Base-by-base conservation (phyloP, 2,797 vertebrate species). In the Enteromius fasciolatus region DNA sequence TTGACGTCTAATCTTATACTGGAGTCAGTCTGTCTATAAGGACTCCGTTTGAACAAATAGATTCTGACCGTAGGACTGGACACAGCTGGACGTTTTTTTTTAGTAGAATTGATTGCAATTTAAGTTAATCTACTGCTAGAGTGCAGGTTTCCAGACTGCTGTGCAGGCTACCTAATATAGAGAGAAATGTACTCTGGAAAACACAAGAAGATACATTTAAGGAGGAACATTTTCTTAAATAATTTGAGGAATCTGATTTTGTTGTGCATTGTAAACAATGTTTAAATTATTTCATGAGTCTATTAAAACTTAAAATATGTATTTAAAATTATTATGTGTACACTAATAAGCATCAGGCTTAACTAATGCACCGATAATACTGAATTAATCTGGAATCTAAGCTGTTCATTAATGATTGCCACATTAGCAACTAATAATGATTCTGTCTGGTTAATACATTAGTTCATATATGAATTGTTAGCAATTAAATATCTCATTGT, bases 81-180 rank as follows among this genome's bases (percentile, higher is more conserved):
- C 44, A n/a, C 39, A 20, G 36, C 57, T 9, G 5, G 74, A 20
- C 57, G 59, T 12, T 54, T 31, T n/a, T 57, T 59, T 46, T 31
- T 54, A 82, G 61, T 59, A 52, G 39, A 50, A 72, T 78, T 74
- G 78, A 84, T 85, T 54, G 52, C 54, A 76, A 61, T 81, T 85
- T 77, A 83, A 85, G 75, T 82, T 66, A 54, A 84, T 85, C 78
- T 75, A 50, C 41, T 39, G 36, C 66, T 79, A 78, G 41, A 77
- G 63, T 48, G 46, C 41, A 63, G 83, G 78, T 83, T 74, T 81
- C 77, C 52, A 81, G 80, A 63, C 48, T 81, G 36, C 14, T n/a
- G 39, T 46, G 52, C 41, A 54, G 36, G 23, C 18, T 31, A 25
- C 23, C 31, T n/a, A 18, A 15, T 6, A 57, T 67, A 50, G 54